Base-by-base conservation (phyloP, 2,797 vertebrate genomes). In the Urosaurus nigricauda region DNA sequence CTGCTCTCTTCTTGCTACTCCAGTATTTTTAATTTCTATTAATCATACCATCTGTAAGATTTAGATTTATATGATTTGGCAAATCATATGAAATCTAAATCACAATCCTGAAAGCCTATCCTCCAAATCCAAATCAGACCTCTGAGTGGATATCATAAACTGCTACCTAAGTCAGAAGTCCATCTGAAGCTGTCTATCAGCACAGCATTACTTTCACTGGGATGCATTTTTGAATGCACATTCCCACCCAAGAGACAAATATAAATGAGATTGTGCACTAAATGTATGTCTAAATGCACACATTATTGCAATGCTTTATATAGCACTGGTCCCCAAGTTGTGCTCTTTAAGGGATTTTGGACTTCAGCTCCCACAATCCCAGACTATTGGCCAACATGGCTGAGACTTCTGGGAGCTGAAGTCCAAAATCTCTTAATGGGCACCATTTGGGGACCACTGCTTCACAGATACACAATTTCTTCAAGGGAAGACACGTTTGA, bases 1-100 rank as follows among this genome's bases (percentile, higher is more conserved):
- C 60, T 77, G 26, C 47, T 81, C 60, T 79, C 14, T 73, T 71
- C 70, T 82, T 81, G 60, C 86, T 35, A 56, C 26, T 37, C 53
- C 70, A 56, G 78, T 65, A 58, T 40, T 82, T 51, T 71, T 87
- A 56, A 71, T 86, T 79, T n/a, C 47, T 29, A 81, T 56, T 80
- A 53, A 68, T 65, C 56, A 65, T 77, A 37, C 24, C 84, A 47
- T 53, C 56, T 79, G 3, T 26, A 70, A 87, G 65, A 71, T 70
- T 29, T 26, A 78, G 3, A 86, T 78, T 79, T 19, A 84, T 1
- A 32, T 87, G 87, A 47, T 80, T 2, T 74, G 35, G 0, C 58
- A 68, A 86, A 86, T 47, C 8, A 29, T 77, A 0, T 75, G 24
- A 85, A 75, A 84, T 43, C 43, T 43, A 56, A 26, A 24, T 26